A percentile compares a stretch with the other conserved stretches of the same genome.
phyloP scores from a whole-genome alignment of 1,140 invertebrate species.

The Trichonephila clavipes region DNA sequence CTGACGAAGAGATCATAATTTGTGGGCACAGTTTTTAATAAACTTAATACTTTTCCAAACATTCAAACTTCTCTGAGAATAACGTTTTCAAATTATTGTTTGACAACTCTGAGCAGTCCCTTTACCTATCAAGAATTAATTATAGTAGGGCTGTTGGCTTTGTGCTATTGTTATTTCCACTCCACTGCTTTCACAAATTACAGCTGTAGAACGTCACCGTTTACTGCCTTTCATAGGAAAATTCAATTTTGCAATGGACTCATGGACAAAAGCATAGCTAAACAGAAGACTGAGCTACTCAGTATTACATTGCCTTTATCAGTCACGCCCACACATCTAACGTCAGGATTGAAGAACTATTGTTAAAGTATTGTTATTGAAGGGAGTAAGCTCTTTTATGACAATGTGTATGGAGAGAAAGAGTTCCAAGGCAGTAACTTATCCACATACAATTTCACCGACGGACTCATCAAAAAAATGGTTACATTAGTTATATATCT shows the following conservation, averaged over 20 bases:
- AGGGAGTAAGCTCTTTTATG: too few species aligned
- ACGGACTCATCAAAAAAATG: too few species aligned
- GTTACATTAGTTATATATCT: too few species aligned
- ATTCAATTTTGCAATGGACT: background rate
- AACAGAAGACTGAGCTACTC: background rate
- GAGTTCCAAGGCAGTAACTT: too few species aligned
- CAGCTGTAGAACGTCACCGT: background rate
- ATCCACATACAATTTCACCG: too few species aligned
- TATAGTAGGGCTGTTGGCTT: background rate
- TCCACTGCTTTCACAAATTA: background rate
- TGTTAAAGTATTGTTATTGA: background rate
- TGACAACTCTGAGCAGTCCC: background rate
- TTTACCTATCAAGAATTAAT: background rate
- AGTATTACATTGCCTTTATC: background rate
- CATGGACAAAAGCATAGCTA: background rate
- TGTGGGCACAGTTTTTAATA: too few species aligned
- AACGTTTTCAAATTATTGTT: background rate
- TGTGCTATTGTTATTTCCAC: background rate
- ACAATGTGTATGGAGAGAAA: too few species aligned
- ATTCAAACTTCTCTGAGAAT: background rate
- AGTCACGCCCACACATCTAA: background rate
- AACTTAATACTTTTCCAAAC: too few species aligned
- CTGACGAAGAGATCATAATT: background rate
- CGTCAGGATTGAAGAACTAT: background rate
- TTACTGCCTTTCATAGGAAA: background rate